Percentiles rank a stretch among this genome's conserved stretches.
Conservation (phyloP, 2,888 invertebrate species). For the Rhorus exstirpatorius region DNA sequence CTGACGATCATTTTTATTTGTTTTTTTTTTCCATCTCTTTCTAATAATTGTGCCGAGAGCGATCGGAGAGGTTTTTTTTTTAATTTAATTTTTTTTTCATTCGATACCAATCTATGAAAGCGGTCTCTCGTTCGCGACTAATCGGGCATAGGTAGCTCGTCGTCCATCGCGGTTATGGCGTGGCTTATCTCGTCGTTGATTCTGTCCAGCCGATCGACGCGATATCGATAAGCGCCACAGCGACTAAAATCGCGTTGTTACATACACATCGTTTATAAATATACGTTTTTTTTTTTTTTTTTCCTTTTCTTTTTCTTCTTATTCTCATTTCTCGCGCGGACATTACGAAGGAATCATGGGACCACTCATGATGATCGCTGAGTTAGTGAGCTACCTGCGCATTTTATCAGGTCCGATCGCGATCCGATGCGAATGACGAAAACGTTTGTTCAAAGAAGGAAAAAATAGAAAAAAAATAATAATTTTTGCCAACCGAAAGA, state of each 20-base stretch:
- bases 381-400: background rate
- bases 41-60: conserved; percentile 35
- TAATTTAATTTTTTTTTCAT: conserved; percentile 68
- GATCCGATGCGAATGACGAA: conserved; percentile 42
- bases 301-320: no score
- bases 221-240: conserved; percentile 60
- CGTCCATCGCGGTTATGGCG: conserved; percentile 57
- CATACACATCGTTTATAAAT: conserved; percentile 1
- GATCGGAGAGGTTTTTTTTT: conserved; percentile 12
- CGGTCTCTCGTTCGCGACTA: conserved; percentile 60
- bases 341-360: background rate
- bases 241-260: conserved; percentile 36
- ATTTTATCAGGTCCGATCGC: conserved; percentile 38
- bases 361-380: background rate
- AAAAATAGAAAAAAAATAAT: background rate
- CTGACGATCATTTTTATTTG: background rate
- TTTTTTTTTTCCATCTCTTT: conserved; percentile 30
- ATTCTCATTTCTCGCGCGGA: no score
- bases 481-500: background rate
- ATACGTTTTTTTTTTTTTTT: background rate
- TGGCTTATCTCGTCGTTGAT: conserved; percentile 66
- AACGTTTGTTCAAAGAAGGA: conserved; percentile 42
- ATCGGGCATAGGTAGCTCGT: conserved; percentile 59
- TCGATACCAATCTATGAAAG: conserved; percentile 74
- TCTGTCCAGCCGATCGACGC: conserved; percentile 59